Conservation (phyloP, 2,888 invertebrate genomes). For the Mythimna vitellina region DNA sequence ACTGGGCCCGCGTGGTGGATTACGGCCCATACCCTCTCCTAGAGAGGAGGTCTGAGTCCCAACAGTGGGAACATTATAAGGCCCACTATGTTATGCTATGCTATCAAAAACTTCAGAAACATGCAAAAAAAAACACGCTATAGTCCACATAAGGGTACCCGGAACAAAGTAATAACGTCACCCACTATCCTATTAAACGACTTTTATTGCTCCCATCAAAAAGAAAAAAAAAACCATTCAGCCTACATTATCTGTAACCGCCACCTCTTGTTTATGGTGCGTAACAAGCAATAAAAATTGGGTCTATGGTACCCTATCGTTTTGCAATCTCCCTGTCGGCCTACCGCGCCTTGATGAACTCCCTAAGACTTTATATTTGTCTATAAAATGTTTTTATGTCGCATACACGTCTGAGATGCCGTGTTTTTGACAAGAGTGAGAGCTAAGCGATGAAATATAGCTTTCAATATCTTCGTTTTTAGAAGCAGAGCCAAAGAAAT, state of each 20-base stretch:
- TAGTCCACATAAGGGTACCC: slow-evolving; percentile 2
- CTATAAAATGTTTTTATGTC: slow-evolving; percentile 86
- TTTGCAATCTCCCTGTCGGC: slow-evolving; percentile 82
- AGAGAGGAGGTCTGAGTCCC: too few relatives aligned
- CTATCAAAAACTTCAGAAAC: background rate
- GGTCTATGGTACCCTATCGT: slow-evolving; percentile 84
- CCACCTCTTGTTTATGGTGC: slow-evolving; percentile 86
- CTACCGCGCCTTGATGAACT: slow-evolving; percentile 84
- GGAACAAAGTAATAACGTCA: slow-evolving; percentile 56
- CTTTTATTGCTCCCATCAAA: slow-evolving; percentile 76
- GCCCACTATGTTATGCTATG: too few relatives aligned
- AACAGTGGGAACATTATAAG: too few relatives aligned
- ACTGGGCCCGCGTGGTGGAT: too few relatives aligned
- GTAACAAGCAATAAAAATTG: slow-evolving; percentile 89
- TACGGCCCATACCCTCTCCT: too few relatives aligned
- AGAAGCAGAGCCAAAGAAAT: too few relatives aligned
- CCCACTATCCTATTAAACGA: slow-evolving; percentile 80
- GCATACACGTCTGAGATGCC: slow-evolving; percentile 66
- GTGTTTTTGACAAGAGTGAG: slow-evolving; percentile 29
- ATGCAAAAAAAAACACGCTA: background rate
- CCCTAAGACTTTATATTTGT: slow-evolving; percentile 85
- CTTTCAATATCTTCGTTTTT: background rate
- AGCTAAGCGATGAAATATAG: slow-evolving; percentile 45
- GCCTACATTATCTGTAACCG: slow-evolving; percentile 82
- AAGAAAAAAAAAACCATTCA: slow-evolving; percentile 79